phyloP scores from a whole-genome alignment of 1,140 invertebrate species.

The Saccostrea echinata region DNA sequence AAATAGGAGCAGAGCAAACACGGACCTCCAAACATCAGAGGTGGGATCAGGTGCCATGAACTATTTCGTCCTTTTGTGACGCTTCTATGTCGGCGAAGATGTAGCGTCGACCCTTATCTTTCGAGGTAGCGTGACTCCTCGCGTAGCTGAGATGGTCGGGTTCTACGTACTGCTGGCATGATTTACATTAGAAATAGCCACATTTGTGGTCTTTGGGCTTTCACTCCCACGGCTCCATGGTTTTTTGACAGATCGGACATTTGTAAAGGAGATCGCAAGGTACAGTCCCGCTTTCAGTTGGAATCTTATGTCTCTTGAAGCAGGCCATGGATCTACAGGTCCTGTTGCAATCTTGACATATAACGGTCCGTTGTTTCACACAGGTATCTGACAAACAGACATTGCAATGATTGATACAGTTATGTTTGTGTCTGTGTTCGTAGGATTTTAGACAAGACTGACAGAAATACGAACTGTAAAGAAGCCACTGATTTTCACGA shows the following conservation, averaged over 20 bases:
- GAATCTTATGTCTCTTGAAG: neutral
- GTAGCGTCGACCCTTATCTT: no score
- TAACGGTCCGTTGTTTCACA: neutral
- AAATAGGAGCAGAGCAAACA: no score
- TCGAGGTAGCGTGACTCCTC: neutral
- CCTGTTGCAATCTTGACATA: slow-evolving; percentile 29
- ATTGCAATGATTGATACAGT: slow-evolving; percentile 1
- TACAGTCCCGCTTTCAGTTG: neutral
- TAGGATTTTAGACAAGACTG: slow-evolving; percentile 44
- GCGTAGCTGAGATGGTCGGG: slow-evolving; percentile 40
- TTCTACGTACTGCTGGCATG: slow-evolving; percentile 41
- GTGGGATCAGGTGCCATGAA: no score
- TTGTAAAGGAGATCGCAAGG: neutral
- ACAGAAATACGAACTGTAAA: slow-evolving; percentile 32
- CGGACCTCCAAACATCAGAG: no score
- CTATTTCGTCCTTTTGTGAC: no score
- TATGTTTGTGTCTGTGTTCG: slow-evolving; percentile 23
- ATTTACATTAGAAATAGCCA: slow-evolving; percentile 27
- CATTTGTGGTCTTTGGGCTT: slow-evolving; percentile 2
- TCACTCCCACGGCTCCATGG: neutral
- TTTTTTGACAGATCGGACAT: slow-evolving; percentile 11
- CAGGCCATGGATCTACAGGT: slow-evolving; percentile 35
- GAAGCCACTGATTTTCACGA: slow-evolving; percentile 39
- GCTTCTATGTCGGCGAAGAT: no score
- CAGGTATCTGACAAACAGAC: slow-evolving; percentile 9